Evolutionary conservation across 2,888 invertebrate species (phyloP).

Genomic region (Heliconius hortense): DNA sequence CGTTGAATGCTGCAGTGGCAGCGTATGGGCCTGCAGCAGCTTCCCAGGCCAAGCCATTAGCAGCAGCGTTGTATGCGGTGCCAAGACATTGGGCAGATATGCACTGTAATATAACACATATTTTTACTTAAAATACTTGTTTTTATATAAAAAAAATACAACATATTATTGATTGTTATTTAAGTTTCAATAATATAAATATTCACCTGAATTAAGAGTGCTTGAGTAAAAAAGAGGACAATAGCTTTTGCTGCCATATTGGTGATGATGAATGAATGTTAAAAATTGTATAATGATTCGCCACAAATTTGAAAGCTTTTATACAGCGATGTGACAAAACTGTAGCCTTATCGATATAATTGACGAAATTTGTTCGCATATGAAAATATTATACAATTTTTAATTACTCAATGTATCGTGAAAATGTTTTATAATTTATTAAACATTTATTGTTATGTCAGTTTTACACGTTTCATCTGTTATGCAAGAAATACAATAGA

Average conservation of each 20-base stretch:
- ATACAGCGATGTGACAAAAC: neutral
- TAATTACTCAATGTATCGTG: neutral
- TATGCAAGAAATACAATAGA: neutral
- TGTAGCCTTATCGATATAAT: neutral
- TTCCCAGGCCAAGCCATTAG: constrained; percentile 25
- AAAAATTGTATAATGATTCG: neutral
- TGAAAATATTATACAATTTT: constrained; percentile 8
- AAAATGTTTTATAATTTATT: neutral
- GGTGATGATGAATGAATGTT: neutral
- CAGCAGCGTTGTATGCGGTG: constrained; percentile 29
- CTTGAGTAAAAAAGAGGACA: constrained; percentile 28
- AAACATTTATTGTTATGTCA: neutral
- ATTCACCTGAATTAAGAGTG: constrained; percentile 24
- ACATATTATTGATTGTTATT: neutral
- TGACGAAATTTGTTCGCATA: neutral
- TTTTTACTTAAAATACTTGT: constrained; percentile 17
- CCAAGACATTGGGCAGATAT: constrained; percentile 38
- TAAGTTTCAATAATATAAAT: neutral
- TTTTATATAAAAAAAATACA: neutral
- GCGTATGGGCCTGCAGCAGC: constrained; percentile 11
- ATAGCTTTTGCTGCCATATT: neutral
- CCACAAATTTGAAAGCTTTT: neutral
- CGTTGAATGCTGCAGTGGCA: constrained; percentile 11
- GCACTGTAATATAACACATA: constrained; percentile 31
- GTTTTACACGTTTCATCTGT: neutral